Evolutionary conservation across 2,113 vertebrate species (phyloP).

Genomic region (Murina feae): DNA sequence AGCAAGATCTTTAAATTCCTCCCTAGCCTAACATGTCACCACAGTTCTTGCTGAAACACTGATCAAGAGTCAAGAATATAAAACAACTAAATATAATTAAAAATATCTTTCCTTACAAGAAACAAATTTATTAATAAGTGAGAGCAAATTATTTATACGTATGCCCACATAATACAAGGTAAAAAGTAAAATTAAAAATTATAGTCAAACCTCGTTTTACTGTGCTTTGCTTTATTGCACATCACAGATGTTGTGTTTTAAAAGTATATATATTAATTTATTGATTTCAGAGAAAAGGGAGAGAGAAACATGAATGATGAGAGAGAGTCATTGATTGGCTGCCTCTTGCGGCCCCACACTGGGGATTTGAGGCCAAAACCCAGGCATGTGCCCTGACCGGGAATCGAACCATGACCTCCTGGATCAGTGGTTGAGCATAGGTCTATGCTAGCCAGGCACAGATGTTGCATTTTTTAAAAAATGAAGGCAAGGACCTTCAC

Average conservation of each 20-base stretch:
- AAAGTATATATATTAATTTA: too few relatives aligned
- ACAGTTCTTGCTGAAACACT: neutral
- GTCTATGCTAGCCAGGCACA: neutral
- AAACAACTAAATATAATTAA: neutral
- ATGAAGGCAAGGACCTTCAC: neutral
- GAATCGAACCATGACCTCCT: too few relatives aligned
- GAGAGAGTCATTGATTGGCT: too few relatives aligned
- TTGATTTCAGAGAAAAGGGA: too few relatives aligned
- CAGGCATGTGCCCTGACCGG: too few relatives aligned
- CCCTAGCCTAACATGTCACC: neutral
- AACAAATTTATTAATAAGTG: slow-evolving; percentile 8
- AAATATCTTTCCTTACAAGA: neutral
- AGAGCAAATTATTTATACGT: neutral
- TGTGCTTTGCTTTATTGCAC: neutral
- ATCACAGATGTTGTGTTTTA: neutral
- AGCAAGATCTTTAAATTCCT: neutral
- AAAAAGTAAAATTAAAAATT: neutral
- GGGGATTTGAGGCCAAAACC: too few relatives aligned
- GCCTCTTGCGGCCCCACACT: too few relatives aligned
- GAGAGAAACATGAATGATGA: too few relatives aligned
- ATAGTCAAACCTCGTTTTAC: neutral
- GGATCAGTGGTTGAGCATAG: too few relatives aligned
- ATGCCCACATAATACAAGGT: neutral
- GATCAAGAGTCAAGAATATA: neutral
- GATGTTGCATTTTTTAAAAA: neutral